Evolutionary conservation across 1,140 invertebrate species (phyloP).

Genomic region (Diabrotica undecimpunctata): DNA sequence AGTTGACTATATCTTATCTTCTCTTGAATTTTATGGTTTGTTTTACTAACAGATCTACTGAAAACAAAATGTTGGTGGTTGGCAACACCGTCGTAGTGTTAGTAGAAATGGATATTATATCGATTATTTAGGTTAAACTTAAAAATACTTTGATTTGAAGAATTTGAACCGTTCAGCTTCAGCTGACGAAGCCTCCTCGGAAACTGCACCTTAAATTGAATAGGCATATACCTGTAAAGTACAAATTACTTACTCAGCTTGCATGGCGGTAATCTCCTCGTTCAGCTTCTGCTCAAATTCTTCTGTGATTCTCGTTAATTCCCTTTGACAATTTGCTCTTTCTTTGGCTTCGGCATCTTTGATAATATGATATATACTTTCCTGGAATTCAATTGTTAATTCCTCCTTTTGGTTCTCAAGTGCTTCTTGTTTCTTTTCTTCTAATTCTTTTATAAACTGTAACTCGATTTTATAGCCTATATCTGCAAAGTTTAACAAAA

Average conservation of each 20-base stretch:
- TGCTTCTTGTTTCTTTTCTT: conserved; percentile 38
- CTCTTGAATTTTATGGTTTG: no score
- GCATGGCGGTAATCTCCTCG: conserved; percentile 26
- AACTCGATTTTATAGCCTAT: conserved; percentile 42
- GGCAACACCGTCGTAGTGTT: no score
- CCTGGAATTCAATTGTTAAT: conserved; percentile 17
- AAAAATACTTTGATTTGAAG: no score
- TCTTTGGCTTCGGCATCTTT: conserved; percentile 29
- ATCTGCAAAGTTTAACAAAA: conserved; percentile 21
- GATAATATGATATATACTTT: conserved; percentile 21
- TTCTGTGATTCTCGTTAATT: conserved; percentile 31
- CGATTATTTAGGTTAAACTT: no score
- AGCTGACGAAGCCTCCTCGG: no score
- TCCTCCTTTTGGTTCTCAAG: conserved; percentile 32
- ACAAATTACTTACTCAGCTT: not conserved
- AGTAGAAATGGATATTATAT: no score
- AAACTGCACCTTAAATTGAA: no score
- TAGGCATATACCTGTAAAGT: no score
- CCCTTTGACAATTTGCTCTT: conserved; percentile 30
- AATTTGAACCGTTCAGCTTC: no score
- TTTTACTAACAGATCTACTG: no score
- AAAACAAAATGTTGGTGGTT: no score
- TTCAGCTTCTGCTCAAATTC: conserved; percentile 39
- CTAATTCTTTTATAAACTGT: conserved; percentile 35
- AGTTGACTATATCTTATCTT: no score